A percentile compares a stretch with the other conserved stretches of the same genome.
These are phyloP conservation scores for Perithous albicinctus DNA, from an alignment of 2,888 invertebrate species.

Conservation along the genomic window DNA sequence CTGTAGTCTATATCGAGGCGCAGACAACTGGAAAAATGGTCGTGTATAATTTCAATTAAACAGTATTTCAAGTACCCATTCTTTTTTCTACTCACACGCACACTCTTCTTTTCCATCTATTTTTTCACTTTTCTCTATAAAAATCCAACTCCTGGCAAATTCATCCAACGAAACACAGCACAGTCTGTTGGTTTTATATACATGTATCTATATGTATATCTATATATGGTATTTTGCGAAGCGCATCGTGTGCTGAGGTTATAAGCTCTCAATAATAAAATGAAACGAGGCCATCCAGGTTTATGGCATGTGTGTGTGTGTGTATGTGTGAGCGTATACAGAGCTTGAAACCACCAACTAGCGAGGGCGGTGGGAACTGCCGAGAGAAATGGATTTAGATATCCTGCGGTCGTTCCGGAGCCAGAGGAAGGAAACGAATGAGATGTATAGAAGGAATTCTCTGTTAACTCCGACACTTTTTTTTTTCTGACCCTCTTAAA, in stretches of 20 bases:
- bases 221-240: conserved; percentile 5
- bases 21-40: neutral
- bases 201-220: neutral
- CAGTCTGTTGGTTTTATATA: too few relatives aligned
- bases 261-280: conserved; percentile 62
- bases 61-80: neutral
- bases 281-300: conserved; percentile 65
- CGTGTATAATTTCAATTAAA: neutral
- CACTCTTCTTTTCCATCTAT: neutral
- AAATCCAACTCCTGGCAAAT: neutral
- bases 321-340: neutral
- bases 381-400: conserved; percentile 68
- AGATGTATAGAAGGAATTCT: neutral
- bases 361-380: conserved; percentile 49
- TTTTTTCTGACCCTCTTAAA: too few relatives aligned
- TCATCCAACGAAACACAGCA: neutral
- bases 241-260: conserved; percentile 13
- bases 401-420: conserved; percentile 35
- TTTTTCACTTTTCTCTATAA: neutral
- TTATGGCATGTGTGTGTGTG: conserved; percentile 23
- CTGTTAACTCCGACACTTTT: too few relatives aligned
- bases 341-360: conserved; percentile 54
- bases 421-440: conserved; percentile 15
- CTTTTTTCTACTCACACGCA: neutral
- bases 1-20: neutral